Evolutionary conservation across 1,140 invertebrate species (phyloP), one percentile per base, ranked within the genome.

Genomic region (Delia radicum): DNA sequence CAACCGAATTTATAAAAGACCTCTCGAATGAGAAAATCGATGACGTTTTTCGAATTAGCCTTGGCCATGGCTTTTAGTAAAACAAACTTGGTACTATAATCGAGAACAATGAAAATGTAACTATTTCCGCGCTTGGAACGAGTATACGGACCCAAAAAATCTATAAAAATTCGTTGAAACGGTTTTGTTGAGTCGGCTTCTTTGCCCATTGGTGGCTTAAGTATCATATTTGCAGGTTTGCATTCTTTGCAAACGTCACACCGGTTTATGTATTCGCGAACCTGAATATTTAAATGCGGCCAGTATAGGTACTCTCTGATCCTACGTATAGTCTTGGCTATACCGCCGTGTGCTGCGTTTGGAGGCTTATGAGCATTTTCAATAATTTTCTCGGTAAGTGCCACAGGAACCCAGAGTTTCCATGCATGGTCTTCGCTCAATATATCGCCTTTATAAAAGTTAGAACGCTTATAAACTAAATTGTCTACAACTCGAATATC

Each of bases 151-250:
- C 62, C 62, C 27, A 65, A 26, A 26, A 24, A 65, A 12, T 65
- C 62, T 7, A 71, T 12, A 33, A 10, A 71, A 21, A 71, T 29
- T 21, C 24, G 33, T 37, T 71, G 67, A 37, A 71, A 71, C 18
- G 21, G 18, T 33, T 31, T 31, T 18, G 18, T 31, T 15, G 63
- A 15, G 12, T 27, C 63, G 18, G 6, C 29, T 28, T 8, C 37
- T n/a, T 18, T 33, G n/a, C 67, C 29, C 67, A 71, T 37, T n/a
- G 67, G 67, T n/a, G 67, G 29, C 10, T 24, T 71, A n/a, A 71
- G n/a, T 29, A 33, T 8, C 15, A 24, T n/a, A 71, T 71, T 71
- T 13, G 67, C 37, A n/a, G 15, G n/a, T 3, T 71, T 33, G 18
- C 65, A 69, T n/a, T 31, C 65, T 13, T 18, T 5, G 15, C 65